These are phyloP conservation scores for Hippoglossus hippoglossus DNA, from an alignment of 2,797 vertebrate species.

Conservation along the genomic window DNA sequence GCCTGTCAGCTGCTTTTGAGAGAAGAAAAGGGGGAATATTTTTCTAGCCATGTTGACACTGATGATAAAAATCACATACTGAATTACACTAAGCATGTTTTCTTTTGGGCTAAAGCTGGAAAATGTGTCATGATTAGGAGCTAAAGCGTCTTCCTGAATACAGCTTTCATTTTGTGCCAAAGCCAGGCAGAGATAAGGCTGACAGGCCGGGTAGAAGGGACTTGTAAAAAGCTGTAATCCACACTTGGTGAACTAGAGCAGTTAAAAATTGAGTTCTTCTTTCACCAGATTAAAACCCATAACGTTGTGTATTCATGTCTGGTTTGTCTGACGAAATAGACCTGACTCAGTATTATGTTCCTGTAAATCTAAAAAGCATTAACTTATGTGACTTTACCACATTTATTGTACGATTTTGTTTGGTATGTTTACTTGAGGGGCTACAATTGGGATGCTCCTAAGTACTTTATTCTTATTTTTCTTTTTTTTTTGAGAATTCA, in stretches of 20 bases:
- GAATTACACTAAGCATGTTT: conserved; percentile 38
- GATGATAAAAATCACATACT: conserved; percentile 43
- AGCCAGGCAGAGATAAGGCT: conserved; percentile 26
- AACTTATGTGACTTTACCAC: neutral
- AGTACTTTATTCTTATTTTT: neutral
- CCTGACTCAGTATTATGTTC: neutral
- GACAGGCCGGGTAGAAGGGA: conserved; percentile 36
- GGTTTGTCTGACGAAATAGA: neutral
- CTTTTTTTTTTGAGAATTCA: neutral
- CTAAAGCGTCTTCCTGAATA: conserved; percentile 21
- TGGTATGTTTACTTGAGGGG: neutral
- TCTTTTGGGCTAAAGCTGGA: conserved; percentile 36
- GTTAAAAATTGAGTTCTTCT: conserved; percentile 29
- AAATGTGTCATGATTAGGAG: conserved; percentile 44
- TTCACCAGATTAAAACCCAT: neutral
- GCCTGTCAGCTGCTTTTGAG: conserved; percentile 24
- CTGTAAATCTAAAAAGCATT: neutral
- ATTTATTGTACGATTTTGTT: neutral
- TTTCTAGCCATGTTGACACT: conserved; percentile 28
- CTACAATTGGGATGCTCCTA: neutral
- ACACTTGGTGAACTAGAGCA: conserved; percentile 13
- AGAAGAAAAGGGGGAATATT: conserved; percentile 13
- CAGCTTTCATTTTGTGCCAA: conserved; percentile 14
- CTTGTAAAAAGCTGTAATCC: conserved; percentile 44
- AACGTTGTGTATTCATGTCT: neutral